Percentiles rank a stretch among this genome's conserved stretches.
phyloP scores from a whole-genome alignment of 2,888 invertebrate genomes.

The Tupiocoris notatus region DNA sequence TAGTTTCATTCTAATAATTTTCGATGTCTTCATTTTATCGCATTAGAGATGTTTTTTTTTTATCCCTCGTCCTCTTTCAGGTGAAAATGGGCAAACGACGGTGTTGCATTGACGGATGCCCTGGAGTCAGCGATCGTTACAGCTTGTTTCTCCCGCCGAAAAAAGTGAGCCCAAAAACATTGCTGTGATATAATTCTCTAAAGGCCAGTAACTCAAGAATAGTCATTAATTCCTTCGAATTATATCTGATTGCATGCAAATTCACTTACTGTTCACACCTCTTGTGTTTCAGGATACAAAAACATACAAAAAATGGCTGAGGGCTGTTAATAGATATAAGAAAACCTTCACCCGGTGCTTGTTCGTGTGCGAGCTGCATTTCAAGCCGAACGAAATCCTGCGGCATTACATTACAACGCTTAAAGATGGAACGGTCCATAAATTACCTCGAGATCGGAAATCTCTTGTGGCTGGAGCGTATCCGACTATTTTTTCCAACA shows the following conservation, averaged over 20 bases:
- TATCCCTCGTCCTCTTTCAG: too few species aligned
- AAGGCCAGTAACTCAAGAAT: too few species aligned
- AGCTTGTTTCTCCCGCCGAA: neutral
- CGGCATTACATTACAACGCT: constrained; percentile 3
- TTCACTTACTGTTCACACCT: too few species aligned
- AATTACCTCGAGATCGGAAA: neutral
- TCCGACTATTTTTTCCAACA: constrained; percentile 3
- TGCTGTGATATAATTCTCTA: too few species aligned
- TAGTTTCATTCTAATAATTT: too few species aligned
- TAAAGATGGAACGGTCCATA: constrained; percentile 15
- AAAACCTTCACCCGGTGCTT: neutral
- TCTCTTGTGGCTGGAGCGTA: neutral
- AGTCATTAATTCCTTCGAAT: too few species aligned
- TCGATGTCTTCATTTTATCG: too few species aligned
- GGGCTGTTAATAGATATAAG: neutral
- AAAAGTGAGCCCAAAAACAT: too few species aligned
- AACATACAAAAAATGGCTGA: constrained; percentile 3
- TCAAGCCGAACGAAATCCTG: constrained; percentile 3
- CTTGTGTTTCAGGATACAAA: neutral
- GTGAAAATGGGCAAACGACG: neutral
- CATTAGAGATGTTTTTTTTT: too few species aligned
- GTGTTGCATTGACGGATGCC: neutral
- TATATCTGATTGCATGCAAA: too few species aligned
- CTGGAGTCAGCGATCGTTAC: neutral
- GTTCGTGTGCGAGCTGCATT: constrained; percentile 27